Evolutionary conservation across 1,140 invertebrate genomes (phyloP).

Genomic region (Lucilia cuprina): DNA sequence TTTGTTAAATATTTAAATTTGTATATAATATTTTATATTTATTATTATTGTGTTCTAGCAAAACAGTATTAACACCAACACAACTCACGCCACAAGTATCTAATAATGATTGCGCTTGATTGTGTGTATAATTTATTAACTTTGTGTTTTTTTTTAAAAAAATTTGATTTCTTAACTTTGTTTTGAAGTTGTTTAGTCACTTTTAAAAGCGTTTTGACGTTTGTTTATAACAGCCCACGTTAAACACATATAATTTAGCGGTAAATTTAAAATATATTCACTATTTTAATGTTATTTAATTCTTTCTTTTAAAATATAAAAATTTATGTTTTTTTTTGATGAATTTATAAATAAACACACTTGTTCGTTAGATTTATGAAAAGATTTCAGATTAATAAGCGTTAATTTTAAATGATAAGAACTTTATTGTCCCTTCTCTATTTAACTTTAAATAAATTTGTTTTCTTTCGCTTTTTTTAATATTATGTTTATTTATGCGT

Average conservation of each 20-base stretch:
- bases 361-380: no score
- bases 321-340: not conserved
- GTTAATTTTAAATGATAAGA: no score
- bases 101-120: not conserved
- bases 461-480: no score
- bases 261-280: not conserved
- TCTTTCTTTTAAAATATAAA: not conserved
- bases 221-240: not conserved
- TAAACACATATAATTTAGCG: not conserved
- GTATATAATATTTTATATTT: no score
- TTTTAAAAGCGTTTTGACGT: not conserved
- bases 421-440: no score
- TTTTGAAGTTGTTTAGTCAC: not conserved
- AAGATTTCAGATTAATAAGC: no score
- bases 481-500: not conserved
- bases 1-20: no score
- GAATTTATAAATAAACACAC: no score
- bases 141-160: not conserved
- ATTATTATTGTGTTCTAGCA: not conserved
- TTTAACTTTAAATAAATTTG: not conserved
- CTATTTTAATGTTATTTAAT: not conserved
- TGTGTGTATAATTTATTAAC: not conserved
- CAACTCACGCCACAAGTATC: not conserved
- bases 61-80: not conserved
- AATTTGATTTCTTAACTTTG: not conserved